phyloP scores from a whole-genome alignment of 1,140 invertebrate species.

The Leptinotarsa texana region DNA sequence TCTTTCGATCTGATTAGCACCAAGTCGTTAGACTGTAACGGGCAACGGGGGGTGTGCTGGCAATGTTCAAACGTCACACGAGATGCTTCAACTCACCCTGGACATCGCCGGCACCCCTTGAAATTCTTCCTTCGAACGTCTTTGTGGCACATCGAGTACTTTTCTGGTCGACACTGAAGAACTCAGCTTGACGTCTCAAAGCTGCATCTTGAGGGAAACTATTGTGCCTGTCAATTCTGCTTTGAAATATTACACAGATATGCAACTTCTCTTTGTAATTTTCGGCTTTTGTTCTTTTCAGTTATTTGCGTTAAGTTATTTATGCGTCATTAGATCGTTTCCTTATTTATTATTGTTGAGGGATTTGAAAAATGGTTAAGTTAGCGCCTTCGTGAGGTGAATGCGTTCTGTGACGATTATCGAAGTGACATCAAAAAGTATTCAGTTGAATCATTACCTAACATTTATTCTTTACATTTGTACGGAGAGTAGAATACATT shows the following conservation, averaged over 20 bases:
- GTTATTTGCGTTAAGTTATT: conserved; percentile 21
- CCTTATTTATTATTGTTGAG: neutral
- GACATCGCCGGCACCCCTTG: conserved; percentile 39
- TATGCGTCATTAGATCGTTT: conserved; percentile 3
- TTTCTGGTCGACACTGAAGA: conserved; percentile 18
- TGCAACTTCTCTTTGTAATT: conserved; percentile 40
- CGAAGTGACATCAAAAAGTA: no score
- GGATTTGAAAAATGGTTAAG: neutral
- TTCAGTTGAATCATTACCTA: no score
- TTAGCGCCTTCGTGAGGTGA: no score
- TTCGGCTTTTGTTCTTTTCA: conserved; percentile 29
- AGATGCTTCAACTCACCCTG: conserved; percentile 46
- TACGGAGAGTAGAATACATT: no score
- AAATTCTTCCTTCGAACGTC: conserved; percentile 8
- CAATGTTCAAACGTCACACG: conserved; percentile 33
- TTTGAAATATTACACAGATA: conserved; percentile 47
- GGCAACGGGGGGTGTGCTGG: conserved; percentile 42
- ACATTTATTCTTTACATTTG: no score
- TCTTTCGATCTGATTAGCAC: conserved; percentile 44
- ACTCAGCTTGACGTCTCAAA: conserved; percentile 41
- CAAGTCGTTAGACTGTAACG: conserved; percentile 42
- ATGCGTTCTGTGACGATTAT: no score
- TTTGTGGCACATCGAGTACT: conserved; percentile 30
- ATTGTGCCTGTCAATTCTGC: conserved; percentile 47
- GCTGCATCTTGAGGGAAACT: conserved; percentile 47